These are phyloP conservation scores for Burhinus bistriatus DNA, from an alignment of 2,113 vertebrate genomes.

Conservation along the genomic window DNA sequence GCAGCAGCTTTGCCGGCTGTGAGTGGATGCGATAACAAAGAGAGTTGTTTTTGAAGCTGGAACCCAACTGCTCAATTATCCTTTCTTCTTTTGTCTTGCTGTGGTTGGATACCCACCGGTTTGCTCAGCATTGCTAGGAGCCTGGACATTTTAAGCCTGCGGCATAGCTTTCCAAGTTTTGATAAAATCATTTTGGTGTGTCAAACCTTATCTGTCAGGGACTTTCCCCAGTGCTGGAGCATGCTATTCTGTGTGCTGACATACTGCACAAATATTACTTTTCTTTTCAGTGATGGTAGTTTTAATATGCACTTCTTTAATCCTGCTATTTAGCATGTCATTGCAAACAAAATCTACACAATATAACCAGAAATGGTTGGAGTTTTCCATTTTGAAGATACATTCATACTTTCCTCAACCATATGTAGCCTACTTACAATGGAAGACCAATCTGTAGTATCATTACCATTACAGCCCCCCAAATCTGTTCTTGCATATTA, in stretches of 20 bases:
- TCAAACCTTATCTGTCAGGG: slow-evolving; percentile 15
- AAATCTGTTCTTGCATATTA: slow-evolving; percentile 4
- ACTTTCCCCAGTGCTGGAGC: not conserved
- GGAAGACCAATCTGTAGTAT: slow-evolving; percentile 17
- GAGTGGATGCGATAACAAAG: not conserved
- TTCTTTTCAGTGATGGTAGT: not conserved
- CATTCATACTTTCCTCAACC: slow-evolving; percentile 39
- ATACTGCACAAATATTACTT: not conserved
- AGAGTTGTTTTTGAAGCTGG: slow-evolving; percentile 22
- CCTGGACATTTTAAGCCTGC: not conserved
- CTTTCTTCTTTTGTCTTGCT: slow-evolving; percentile 30
- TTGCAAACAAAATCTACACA: slow-evolving; percentile 47
- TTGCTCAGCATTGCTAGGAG: not conserved
- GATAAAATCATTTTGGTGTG: not conserved
- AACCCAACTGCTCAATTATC: not conserved
- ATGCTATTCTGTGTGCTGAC: not conserved
- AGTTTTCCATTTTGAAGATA: slow-evolving; percentile 46
- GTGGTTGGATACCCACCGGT: not conserved
- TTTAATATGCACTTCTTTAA: slow-evolving; percentile 40
- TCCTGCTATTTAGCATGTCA: slow-evolving; percentile 40
- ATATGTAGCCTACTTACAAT: slow-evolving; percentile 1
- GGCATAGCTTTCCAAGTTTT: not conserved
- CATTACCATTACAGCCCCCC: not conserved
- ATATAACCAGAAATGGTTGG: slow-evolving; percentile 34
- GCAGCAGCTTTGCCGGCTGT: not conserved